Percentiles rank a stretch among this genome's conserved stretches.
phyloP scores from a whole-genome alignment of 2,888 invertebrate genomes.

The Pardosa pseudoannulata region DNA sequence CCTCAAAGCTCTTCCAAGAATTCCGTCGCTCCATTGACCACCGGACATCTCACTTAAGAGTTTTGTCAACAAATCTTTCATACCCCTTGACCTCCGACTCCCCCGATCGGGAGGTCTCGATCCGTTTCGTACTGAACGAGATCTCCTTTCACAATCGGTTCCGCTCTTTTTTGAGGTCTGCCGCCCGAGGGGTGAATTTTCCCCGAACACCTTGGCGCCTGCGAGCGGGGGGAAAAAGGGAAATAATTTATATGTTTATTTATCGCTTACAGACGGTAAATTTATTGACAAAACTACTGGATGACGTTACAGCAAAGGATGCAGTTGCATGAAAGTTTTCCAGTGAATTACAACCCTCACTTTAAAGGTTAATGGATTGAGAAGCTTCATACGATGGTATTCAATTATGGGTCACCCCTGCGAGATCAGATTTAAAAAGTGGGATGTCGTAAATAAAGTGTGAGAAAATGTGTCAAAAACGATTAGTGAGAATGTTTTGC shows the following conservation, averaged over 20 bases:
- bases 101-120: conserved; percentile 1
- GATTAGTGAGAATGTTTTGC: too few species aligned
- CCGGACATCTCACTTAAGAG: background rate
- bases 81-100: background rate
- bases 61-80: background rate
- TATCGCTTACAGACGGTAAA: background rate
- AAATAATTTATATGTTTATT: conserved; percentile 2
- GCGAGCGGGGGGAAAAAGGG: background rate
- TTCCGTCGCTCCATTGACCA: background rate
- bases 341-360: too few species aligned
- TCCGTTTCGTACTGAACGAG: background rate
- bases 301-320: background rate
- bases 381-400: too few species aligned
- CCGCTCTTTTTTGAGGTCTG: conserved; percentile 3
- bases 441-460: too few species aligned
- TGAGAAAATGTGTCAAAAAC: too few species aligned
- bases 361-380: too few species aligned
- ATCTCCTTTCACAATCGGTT: background rate
- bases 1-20: too few species aligned
- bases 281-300: background rate
- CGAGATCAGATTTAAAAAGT: too few species aligned
- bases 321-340: too few species aligned
- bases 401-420: too few species aligned
- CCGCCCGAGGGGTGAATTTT: background rate
- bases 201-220: conserved; percentile 13